phyloP scores from a whole-genome alignment of 2,113 vertebrate species.

The Seriola rivoliana region DNA sequence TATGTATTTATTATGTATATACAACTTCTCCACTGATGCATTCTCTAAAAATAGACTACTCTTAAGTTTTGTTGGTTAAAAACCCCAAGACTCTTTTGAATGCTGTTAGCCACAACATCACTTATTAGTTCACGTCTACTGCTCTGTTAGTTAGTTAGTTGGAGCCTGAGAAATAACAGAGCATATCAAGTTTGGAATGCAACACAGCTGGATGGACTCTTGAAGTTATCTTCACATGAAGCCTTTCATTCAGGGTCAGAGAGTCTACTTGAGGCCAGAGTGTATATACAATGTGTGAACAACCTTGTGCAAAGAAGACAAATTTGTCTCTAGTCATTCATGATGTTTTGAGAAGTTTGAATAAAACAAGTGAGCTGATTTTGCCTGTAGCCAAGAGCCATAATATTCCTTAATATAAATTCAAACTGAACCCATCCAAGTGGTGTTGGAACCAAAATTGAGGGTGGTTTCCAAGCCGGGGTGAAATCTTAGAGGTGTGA shows the following conservation, averaged over 20 bases:
- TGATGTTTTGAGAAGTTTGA: not conserved
- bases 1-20: not conserved
- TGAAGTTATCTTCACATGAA: conserved; percentile 29
- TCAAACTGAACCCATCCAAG: not conserved
- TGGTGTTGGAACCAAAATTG: not conserved
- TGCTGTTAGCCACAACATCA: conserved; percentile 12
- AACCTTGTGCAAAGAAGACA: not conserved
- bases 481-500: not conserved
- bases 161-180: conserved; percentile 52
- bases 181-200: conserved; percentile 40
- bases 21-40: not conserved
- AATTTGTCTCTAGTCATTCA: conserved; percentile 9
- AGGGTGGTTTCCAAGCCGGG: not conserved
- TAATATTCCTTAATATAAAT: not conserved
- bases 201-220: conserved; percentile 20
- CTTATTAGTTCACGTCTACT: conserved; percentile 11
- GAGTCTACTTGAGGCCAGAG: conserved; percentile 23
- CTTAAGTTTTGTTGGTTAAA: not conserved
- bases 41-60: not conserved
- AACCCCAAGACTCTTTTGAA: not conserved
- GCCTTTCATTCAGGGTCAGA: conserved; percentile 42
- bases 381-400: not conserved
- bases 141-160: not conserved
- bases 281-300: not conserved
- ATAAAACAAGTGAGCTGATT: conserved; percentile 9